These are phyloP conservation scores for Lasioglossum pauxillum DNA, from an alignment of 2,888 invertebrate species.

Conservation along the genomic window DNA sequence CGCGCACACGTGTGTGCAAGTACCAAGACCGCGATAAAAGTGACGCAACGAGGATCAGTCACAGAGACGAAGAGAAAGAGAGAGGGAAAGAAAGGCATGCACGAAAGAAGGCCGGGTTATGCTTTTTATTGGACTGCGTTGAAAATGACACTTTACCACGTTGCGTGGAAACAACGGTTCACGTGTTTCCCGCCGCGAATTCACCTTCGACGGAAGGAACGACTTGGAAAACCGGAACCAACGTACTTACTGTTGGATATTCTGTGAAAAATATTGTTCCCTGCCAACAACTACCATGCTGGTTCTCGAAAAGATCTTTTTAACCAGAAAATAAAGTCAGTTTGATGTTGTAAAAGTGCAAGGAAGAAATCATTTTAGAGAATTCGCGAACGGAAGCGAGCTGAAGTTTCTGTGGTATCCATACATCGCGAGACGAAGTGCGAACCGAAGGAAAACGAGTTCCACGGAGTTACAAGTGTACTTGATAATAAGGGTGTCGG, in stretches of 20 bases:
- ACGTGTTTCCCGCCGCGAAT: conserved; percentile 31
- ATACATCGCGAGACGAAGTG: background rate
- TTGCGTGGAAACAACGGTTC: conserved; percentile 25
- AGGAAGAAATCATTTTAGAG: conserved; percentile 10
- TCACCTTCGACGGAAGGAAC: background rate
- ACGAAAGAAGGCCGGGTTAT: background rate
- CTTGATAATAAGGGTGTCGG: conserved; percentile 20
- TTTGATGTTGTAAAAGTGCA: conserved; percentile 5
- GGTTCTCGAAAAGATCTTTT: background rate
- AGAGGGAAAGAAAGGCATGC: conserved; percentile 27
- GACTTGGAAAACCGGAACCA: background rate
- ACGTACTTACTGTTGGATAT: background rate
- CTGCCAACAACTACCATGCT: background rate
- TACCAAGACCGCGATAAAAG: conserved; percentile 37
- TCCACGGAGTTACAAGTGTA: background rate
- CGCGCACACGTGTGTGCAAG: conserved; percentile 57
- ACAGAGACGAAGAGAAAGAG: conserved; percentile 25
- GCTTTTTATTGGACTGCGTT: background rate
- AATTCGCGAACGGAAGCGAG: conserved; percentile 25
- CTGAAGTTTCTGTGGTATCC: conserved; percentile 1
- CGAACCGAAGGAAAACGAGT: conserved; percentile 22
- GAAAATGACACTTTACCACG: conserved; percentile 10
- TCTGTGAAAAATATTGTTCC: background rate
- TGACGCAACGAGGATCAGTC: conserved; percentile 57
- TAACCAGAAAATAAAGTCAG: background rate